These are phyloP conservation scores for Trematocara stigmaticum DNA, from an alignment of 2,113 vertebrate species.

Conservation along the genomic window DNA sequence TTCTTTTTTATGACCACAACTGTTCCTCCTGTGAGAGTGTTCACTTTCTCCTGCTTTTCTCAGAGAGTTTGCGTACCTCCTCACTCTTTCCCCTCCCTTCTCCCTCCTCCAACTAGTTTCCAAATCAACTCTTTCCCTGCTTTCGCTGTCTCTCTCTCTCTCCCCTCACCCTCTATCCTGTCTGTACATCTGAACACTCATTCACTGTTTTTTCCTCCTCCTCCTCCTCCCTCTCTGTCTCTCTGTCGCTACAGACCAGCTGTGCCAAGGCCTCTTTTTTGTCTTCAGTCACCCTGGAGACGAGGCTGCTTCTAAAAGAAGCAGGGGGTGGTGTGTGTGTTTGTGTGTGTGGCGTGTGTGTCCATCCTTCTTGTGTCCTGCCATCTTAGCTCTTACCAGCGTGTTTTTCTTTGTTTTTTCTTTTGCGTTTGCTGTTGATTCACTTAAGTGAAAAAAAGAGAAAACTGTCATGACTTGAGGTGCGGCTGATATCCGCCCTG, in stretches of 20 bases:
- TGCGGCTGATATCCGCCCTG: background rate
- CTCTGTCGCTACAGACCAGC: constrained; percentile 51
- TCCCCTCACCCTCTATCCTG: constrained; percentile 44
- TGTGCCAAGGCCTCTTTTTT: constrained; percentile 65
- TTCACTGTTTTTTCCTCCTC: constrained; percentile 2
- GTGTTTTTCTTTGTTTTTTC: background rate
- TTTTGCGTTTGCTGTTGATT: background rate
- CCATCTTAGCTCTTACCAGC: constrained; percentile 27
- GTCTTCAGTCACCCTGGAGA: constrained; percentile 65
- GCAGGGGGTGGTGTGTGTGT: background rate
- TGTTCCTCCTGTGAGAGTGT: background rate
- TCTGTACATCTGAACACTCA: constrained; percentile 32
- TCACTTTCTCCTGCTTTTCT: constrained; percentile 38
- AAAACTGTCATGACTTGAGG: background rate
- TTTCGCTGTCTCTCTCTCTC: constrained; percentile 25
- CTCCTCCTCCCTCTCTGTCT: background rate
- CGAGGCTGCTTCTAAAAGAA: constrained; percentile 32
- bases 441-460: background rate
- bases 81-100: background rate
- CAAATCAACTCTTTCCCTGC: background rate
- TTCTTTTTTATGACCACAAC: background rate
- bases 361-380: constrained; percentile 29
- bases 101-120: background rate
- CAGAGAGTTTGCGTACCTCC: constrained; percentile 21
- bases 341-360: background rate